Percentiles rank a stretch among this genome's conserved stretches.
Conservation (phyloP, 2,888 invertebrate genomes). For the Drosophila pullipes region DNA sequence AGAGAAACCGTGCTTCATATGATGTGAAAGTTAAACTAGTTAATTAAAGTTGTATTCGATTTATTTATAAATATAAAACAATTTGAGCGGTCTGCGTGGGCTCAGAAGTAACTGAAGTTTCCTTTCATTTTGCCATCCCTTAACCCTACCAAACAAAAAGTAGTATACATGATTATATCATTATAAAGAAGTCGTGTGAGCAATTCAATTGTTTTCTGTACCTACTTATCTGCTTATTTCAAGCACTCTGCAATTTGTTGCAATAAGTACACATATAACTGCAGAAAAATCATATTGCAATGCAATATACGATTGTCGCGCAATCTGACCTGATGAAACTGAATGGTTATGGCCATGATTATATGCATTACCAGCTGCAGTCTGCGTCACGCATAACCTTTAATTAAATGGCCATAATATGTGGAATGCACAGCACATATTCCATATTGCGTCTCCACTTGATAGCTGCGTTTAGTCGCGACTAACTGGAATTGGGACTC, state of each 20-base stretch:
- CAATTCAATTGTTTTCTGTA: neutral
- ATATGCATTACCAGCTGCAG: conserved; percentile 16
- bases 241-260: conserved; percentile 9
- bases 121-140: neutral
- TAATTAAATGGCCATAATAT: conserved; percentile 41
- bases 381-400: conserved; percentile 36
- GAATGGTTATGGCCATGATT: conserved; percentile 40
- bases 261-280: conserved; percentile 18
- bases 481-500: conserved; percentile 40
- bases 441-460: conserved; percentile 8
- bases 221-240: neutral
- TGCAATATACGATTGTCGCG: conserved; percentile 30
- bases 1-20: neutral
- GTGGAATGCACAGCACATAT: conserved; percentile 6
- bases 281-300: conserved; percentile 40
- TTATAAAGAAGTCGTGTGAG: neutral
- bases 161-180: neutral
- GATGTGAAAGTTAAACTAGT: neutral
- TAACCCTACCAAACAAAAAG: no score
- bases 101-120: neutral
- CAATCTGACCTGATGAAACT: conserved; percentile 29
- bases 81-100: neutral
- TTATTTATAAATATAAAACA: neutral
- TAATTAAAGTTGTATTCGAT: neutral
- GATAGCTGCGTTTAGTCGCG: conserved; percentile 20